Evolutionary conservation across 2,888 invertebrate species (phyloP).

Genomic region (Criorhina ranunculi): DNA sequence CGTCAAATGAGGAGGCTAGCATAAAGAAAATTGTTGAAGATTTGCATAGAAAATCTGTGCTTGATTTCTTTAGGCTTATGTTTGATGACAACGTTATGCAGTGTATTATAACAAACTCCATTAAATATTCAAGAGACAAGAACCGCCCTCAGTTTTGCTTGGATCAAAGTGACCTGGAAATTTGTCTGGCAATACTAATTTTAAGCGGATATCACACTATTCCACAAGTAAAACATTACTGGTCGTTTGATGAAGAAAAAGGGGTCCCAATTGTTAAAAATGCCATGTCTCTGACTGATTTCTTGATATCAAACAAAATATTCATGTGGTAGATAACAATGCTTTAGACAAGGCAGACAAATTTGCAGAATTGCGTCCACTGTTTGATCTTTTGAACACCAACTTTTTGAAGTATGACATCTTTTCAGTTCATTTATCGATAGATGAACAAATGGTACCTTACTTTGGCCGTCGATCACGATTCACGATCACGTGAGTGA

Average conservation of each 20-base stretch:
- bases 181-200: constrained; percentile 41
- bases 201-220: constrained; percentile 44
- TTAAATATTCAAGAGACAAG: constrained; percentile 30
- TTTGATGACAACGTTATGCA: too few species aligned
- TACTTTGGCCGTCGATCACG: constrained; percentile 18
- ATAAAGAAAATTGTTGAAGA: constrained; percentile 18
- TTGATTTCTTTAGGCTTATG: too few species aligned
- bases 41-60: constrained; percentile 10
- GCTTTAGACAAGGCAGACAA: constrained; percentile 25
- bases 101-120: constrained; percentile 16
- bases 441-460: constrained; percentile 37
- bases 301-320: constrained; percentile 30
- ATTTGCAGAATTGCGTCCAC: constrained; percentile 22
- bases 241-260: constrained; percentile 43
- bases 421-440: constrained; percentile 31
- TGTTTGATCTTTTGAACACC: constrained; percentile 24
- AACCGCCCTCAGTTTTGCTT: constrained; percentile 39
- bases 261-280: constrained; percentile 24
- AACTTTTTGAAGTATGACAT: constrained; percentile 20
- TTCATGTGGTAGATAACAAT: constrained; percentile 25
- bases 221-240: constrained; percentile 39
- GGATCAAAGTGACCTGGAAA: constrained; percentile 38
- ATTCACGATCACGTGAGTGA: too few species aligned
- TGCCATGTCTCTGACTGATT: constrained; percentile 4
- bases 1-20: constrained; percentile 14